Conservation (phyloP, 1,140 invertebrate genomes). For the Hylaeus anthracinus region DNA sequence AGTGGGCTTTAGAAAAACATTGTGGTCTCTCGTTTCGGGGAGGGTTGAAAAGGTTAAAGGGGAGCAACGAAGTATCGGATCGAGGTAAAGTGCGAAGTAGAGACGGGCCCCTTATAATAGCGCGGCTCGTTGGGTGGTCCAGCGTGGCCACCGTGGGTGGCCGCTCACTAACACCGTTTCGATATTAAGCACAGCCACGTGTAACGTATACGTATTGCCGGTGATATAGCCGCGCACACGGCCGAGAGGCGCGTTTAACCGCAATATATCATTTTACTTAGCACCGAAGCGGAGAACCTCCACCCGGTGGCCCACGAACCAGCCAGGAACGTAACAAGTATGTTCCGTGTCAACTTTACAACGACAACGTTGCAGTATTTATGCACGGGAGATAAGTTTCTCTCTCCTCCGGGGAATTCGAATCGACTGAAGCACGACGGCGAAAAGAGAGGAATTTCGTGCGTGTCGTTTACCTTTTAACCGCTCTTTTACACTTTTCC, state of each 20-base stretch:
- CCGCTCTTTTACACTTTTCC: too few species aligned
- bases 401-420: not conserved
- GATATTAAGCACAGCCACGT: slow-evolving; percentile 73
- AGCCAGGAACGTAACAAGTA: slow-evolving; percentile 46
- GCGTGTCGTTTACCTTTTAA: too few species aligned
- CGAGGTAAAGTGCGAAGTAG: slow-evolving; percentile 65
- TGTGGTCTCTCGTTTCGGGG: slow-evolving; percentile 29
- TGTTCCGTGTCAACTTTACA: slow-evolving; percentile 44
- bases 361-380: slow-evolving; percentile 39
- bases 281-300: slow-evolving; percentile 42
- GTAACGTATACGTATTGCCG: slow-evolving; percentile 52
- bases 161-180: slow-evolving; percentile 75
- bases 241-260: slow-evolving; percentile 56
- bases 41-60: slow-evolving; percentile 66
- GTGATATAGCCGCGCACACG: slow-evolving; percentile 60
- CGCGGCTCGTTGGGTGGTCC: slow-evolving; percentile 64
- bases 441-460: slow-evolving; percentile 5
- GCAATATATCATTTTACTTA: slow-evolving; percentile 67
- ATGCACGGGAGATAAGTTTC: slow-evolving; percentile 30
- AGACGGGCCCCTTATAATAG: slow-evolving; percentile 65
- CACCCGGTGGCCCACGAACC: slow-evolving; percentile 26
- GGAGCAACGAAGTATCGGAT: slow-evolving; percentile 54
- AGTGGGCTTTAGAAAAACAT: not conserved
- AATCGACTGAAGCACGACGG: not conserved
- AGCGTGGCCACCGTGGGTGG: slow-evolving; percentile 58